A percentile compares a stretch with the other conserved stretches of the same genome.
Evolutionary conservation across 1,140 invertebrate species (phyloP).

Genomic region (Papilio aristodemus): DNA sequence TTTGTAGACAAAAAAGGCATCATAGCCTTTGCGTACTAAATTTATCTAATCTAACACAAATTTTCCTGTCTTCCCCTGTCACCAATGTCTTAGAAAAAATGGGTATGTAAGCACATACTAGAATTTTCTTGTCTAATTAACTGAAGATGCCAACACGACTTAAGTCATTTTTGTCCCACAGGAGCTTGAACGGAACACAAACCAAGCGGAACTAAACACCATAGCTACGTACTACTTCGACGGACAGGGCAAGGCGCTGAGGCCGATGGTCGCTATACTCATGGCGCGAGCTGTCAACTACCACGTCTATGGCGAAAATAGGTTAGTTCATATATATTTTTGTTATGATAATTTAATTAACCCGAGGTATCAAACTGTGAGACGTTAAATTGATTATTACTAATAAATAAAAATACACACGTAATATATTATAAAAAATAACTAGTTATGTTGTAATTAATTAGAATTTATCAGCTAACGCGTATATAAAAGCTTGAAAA

Average conservation of each 20-base stretch:
- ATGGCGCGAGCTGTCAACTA: slow-evolving; percentile 96
- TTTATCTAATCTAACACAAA: no score
- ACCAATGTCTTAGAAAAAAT: no score
- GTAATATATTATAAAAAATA: neutral
- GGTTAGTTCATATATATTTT: slow-evolving; percentile 77
- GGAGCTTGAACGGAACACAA: slow-evolving; percentile 89
- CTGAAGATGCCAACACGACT: slow-evolving; percentile 59
- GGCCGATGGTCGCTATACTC: slow-evolving; percentile 94
- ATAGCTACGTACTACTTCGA: slow-evolving; percentile 98
- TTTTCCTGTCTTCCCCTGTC: no score
- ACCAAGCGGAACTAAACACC: slow-evolving; percentile 89
- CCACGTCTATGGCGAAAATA: slow-evolving; percentile 91
- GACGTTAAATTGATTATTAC: no score
- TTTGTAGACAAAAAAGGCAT: no score
- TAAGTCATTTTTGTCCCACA: slow-evolving; percentile 77
- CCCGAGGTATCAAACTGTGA: no score
- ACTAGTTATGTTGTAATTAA: no score
- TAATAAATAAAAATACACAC: no score
- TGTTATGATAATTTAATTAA: no score
- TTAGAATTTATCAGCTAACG: neutral
- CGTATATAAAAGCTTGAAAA: neutral
- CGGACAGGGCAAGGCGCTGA: slow-evolving; percentile 96
- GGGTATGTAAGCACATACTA: no score
- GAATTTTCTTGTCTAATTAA: no score
- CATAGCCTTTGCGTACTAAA: no score